Evolutionary conservation across 2,888 invertebrate species (phyloP).

Genomic region (Patella depressa): DNA sequence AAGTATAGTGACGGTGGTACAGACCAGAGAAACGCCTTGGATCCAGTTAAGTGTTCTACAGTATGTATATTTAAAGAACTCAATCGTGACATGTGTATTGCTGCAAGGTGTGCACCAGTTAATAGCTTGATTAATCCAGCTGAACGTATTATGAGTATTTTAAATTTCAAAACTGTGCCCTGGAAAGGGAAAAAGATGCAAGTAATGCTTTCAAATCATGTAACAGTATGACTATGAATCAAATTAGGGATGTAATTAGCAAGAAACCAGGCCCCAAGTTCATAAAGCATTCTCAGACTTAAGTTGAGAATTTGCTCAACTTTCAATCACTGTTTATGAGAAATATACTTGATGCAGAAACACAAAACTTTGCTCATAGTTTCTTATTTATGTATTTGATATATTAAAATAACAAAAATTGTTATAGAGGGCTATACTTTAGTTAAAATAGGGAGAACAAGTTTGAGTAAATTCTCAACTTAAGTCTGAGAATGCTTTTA

Average conservation of each 20-base stretch:
- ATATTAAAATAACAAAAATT: no score
- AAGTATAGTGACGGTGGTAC: background rate
- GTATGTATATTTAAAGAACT: background rate
- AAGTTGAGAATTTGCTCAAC: no score
- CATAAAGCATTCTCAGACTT: no score
- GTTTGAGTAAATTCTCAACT: no score
- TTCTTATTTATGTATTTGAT: no score
- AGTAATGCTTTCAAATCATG: background rate
- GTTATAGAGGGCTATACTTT: no score
- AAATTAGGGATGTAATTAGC: background rate
- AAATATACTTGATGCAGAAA: no score
- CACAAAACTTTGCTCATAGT: no score
- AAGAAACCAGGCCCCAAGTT: background rate
- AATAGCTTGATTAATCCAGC: background rate
- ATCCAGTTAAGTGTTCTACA: background rate
- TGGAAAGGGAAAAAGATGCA: background rate
- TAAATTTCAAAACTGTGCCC: constrained; percentile 1
- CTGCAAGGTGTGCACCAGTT: background rate
- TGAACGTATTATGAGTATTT: background rate
- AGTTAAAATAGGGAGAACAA: no score
- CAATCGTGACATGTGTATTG: background rate
- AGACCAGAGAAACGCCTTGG: background rate
- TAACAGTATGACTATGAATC: background rate
- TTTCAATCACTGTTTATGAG: no score
- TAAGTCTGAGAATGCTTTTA: no score